Percentiles rank a stretch among this genome's conserved stretches.
Evolutionary conservation across 2,797 vertebrate genomes (phyloP).

Genomic region (Protosalanx chinensis): DNA sequence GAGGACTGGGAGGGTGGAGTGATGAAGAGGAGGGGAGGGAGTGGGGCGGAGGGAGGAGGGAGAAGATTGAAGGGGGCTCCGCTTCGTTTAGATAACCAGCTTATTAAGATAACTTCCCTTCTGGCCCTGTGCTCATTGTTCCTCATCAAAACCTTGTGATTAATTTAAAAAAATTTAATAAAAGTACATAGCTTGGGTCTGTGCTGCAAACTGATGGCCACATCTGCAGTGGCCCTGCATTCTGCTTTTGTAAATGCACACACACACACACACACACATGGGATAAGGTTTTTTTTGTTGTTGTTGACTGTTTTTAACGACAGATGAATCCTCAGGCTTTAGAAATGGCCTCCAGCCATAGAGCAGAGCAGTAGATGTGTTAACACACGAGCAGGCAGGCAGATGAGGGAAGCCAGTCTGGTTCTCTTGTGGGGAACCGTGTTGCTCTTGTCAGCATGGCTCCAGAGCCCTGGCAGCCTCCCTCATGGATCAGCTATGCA

Average conservation of each 20-base stretch:
- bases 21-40: neutral
- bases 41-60: constrained; percentile 11
- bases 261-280: neutral
- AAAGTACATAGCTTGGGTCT: constrained; percentile 13
- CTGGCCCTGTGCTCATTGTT: constrained; percentile 58
- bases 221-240: neutral
- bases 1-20: constrained; percentile 3
- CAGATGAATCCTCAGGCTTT: neutral
- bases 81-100: constrained; percentile 48
- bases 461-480: neutral
- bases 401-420: neutral
- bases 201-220: constrained; percentile 14
- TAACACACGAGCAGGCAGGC: neutral
- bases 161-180: constrained; percentile 53
- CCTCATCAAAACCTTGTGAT: constrained; percentile 66
- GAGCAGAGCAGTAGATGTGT: neutral
- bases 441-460: neutral
- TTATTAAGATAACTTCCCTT: constrained; percentile 59
- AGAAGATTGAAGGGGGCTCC: constrained; percentile 18
- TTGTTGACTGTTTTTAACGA: neutral
- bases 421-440: too few species aligned
- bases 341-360: neutral
- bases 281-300: neutral
- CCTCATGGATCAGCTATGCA: neutral
- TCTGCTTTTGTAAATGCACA: neutral